Base-by-base conservation (phyloP, 2,113 vertebrate species). In the Motacilla alba region DNA sequence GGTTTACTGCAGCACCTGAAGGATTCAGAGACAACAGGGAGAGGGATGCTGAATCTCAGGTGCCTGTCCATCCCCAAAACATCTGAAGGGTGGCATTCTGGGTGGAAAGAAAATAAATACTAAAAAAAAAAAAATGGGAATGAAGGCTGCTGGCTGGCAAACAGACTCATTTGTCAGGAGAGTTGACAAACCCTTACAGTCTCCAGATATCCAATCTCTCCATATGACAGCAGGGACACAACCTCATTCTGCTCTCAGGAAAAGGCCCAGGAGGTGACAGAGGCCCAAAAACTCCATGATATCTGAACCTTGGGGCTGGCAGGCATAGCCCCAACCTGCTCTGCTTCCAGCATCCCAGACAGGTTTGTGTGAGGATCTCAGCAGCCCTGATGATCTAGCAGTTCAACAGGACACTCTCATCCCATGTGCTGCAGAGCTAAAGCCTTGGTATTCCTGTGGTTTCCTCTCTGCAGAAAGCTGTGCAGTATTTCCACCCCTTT, bases 401-500 rank as follows among this genome's bases (percentile, higher is more conserved):
- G 35, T 63, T 72, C 1, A 0, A 43, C 72, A 64, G 63, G 31
- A 82, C 67, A 50, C 27, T 23, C 43, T 89, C 58, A 60, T 39
- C 26, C 76, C 76, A 15, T 43, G 81, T 47, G 50, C 92, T 0
- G 13, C 4, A 0, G 21, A 55, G 74, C 70, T 83, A 83, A 92
- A 46, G 73, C 80, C 66, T 90, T 75, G 81, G 83, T 92, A 83
- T 92, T 95, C 60, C 1, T 19, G 62, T 52, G 75, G 91, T 67
- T 97, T 96, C 90, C 87, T 83, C 75, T 79, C 82, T 0, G 16
- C 74, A 93, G 89, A 94, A 70, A 95, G 70, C 85, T 22, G 2
- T 60, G 93, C 75, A 70, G 89, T 73, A 92, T 91, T 92, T 94
- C 91, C 73, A 92, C 55, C 78, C 76, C 68, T 93, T 94, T 84